A percentile compares a stretch with the other conserved stretches of the same genome.
These are phyloP conservation scores for Pangasius larnaudii DNA, from an alignment of 2,797 vertebrate genomes.

Conservation along the genomic window DNA sequence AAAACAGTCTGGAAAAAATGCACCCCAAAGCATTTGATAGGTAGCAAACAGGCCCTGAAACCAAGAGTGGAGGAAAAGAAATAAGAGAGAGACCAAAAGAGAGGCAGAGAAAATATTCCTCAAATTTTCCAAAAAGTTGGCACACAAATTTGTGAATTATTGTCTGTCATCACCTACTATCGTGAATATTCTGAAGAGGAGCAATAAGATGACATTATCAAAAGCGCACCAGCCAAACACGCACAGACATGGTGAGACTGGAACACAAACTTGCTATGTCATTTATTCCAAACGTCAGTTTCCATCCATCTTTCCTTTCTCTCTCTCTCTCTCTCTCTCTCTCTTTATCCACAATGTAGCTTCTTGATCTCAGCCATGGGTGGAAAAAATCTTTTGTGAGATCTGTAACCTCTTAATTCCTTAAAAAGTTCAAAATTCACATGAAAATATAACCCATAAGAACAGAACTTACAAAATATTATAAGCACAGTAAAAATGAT, in stretches of 20 bases:
- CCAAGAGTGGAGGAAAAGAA: background rate
- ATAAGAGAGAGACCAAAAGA: background rate
- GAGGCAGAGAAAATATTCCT: conserved; percentile 2
- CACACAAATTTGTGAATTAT: conserved; percentile 28
- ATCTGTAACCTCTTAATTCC: background rate
- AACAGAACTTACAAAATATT: background rate
- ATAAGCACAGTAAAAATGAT: background rate
- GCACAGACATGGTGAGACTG: conserved; percentile 36
- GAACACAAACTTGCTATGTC: conserved; percentile 28
- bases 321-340: background rate
- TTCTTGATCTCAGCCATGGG: background rate
- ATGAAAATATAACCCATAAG: background rate
- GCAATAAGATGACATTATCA: conserved; percentile 31
- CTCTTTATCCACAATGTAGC: background rate
- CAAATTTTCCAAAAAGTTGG: conserved; percentile 11
- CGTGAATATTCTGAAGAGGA: conserved; percentile 20
- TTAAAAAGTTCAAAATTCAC: background rate
- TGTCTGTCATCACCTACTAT: conserved; percentile 24
- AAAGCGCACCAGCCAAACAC: conserved; percentile 18
- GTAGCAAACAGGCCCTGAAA: conserved; percentile 8
- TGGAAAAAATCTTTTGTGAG: background rate
- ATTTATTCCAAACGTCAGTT: conserved; percentile 31
- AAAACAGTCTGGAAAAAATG: conserved; percentile 5
- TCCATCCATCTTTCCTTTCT: conserved; percentile 19
- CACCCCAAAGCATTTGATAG: background rate